Evolutionary conservation across 2,888 invertebrate genomes (phyloP).

Genomic region (Ashinkailepas kermadecensis): DNA sequence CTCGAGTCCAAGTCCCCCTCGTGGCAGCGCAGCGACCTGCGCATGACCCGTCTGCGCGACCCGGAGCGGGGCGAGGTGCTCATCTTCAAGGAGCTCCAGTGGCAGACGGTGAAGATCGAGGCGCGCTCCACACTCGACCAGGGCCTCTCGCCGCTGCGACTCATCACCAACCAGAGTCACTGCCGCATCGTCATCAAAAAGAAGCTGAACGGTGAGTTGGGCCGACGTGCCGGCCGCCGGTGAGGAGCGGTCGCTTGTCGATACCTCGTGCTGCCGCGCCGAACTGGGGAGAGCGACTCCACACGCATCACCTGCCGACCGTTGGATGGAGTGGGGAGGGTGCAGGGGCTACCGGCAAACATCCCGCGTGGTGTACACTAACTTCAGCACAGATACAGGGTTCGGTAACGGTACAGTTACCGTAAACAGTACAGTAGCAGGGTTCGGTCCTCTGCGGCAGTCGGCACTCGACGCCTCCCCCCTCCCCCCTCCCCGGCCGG

Average conservation of each 20-base stretch:
- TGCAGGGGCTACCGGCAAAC: neutral
- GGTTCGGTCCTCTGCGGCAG: no score
- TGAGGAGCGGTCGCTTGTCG: no score
- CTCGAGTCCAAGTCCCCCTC: conserved; percentile 90
- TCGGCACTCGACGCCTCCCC: no score
- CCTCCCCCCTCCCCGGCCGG: no score
- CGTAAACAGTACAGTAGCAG: no score
- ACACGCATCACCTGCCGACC: no score
- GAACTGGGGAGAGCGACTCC: no score
- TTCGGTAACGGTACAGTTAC: no score
- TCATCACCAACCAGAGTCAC: conserved; percentile 50
- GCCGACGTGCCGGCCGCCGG: neutral
- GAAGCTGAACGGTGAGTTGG: conserved; percentile 61
- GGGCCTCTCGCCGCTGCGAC: conserved; percentile 72
- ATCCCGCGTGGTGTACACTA: neutral
- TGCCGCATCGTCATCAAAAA: conserved; percentile 61
- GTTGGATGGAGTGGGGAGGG: no score
- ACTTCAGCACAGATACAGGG: no score
- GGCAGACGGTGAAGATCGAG: conserved; percentile 95
- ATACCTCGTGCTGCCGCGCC: no score
- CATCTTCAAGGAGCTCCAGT: conserved; percentile 86
- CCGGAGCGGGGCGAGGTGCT: conserved; percentile 78
- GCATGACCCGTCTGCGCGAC: conserved; percentile 85
- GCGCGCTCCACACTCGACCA: conserved; percentile 70
- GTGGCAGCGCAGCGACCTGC: conserved; percentile 74